Base-by-base conservation (phyloP, 2,888 invertebrate genomes). In the Megalurothrips usitatus region DNA sequence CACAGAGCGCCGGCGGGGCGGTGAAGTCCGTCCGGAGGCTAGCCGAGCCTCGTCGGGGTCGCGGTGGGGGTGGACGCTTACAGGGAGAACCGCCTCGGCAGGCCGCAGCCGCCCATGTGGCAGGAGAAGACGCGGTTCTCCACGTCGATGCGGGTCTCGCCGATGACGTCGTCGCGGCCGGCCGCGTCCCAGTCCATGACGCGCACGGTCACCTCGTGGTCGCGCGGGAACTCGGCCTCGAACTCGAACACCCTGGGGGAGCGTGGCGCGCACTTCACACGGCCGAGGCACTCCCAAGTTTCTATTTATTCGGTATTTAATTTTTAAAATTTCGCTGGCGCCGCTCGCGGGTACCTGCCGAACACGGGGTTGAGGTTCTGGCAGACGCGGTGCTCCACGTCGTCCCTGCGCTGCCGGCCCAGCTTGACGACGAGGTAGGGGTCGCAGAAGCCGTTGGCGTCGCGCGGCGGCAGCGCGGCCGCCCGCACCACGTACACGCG, bases 91-190 rank as follows among this genome's bases (percentile, higher is more conserved):
- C 90, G 90, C 78, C 88, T 88, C 0, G 94, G 87, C 17, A 97
- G 86, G 0, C 96, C 96, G 84, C 96, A 93, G 9, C 90, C 90
- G 0, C 94, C 95, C 81, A 94, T 89, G 86, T 96, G 94, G 83
- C 91, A 91, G 23, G 92, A 92, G 86, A 94, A 94, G 85, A 93
- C 93, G 82, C 96, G 90, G 87, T 95, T 94, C 87, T 97, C 97
- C 79, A 97, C 87, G 87, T 97, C 96, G 82, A 97, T 92, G 82
- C 88, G 89, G 0, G 96, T 96, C 84, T 91, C 92, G 0, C 96
- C 97, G 84, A 97, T 94, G 17, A 96, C 86, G 85, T 95, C 94
- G 85, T 96, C 95, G 2, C 89, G 86, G 1, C 91, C 89, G 0
- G 90, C 87, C 1, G 90, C 85, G 84, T 95, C 94, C 87, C 91